Percentiles rank a stretch among this genome's conserved stretches.
Conservation (phyloP, 2,888 invertebrate species). For the Subacronicta megacephala region DNA sequence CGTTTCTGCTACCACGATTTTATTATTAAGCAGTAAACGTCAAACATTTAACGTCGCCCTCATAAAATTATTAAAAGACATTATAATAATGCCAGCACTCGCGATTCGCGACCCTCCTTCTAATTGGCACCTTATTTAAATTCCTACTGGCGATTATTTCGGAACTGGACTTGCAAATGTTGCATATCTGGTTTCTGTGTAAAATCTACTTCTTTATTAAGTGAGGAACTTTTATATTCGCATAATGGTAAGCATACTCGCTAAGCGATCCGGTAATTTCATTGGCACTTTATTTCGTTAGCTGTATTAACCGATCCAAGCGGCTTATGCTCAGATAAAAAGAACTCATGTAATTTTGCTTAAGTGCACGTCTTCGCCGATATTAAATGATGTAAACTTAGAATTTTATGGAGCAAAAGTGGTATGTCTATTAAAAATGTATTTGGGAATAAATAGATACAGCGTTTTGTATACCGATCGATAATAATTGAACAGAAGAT, state of each 20-base stretch:
- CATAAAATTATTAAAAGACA: slow-evolving; percentile 77
- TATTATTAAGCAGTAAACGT: slow-evolving; percentile 75
- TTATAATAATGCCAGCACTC: slow-evolving; percentile 72
- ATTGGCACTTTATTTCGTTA: slow-evolving; percentile 76
- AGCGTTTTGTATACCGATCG: slow-evolving; percentile 35
- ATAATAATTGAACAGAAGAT: slow-evolving; percentile 36
- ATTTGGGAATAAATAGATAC: slow-evolving; percentile 44
- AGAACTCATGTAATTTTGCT: slow-evolving; percentile 66
- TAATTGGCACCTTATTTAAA: slow-evolving; percentile 87
- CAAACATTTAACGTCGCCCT: slow-evolving; percentile 70
- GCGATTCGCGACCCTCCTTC: slow-evolving; percentile 69
- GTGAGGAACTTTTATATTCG: slow-evolving; percentile 78
- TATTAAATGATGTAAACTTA: slow-evolving; percentile 69
- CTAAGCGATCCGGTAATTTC: slow-evolving; percentile 77
- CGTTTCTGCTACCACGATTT: slow-evolving; percentile 59
- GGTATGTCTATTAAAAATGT: slow-evolving; percentile 63
- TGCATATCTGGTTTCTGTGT: slow-evolving; percentile 77
- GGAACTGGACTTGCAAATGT: slow-evolving; percentile 73
- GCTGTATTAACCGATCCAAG: slow-evolving; percentile 66
- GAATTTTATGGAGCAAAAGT: slow-evolving; percentile 69
- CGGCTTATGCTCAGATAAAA: slow-evolving; percentile 57
- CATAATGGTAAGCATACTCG: slow-evolving; percentile 77
- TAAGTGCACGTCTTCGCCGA: slow-evolving; percentile 68
- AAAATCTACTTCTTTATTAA: slow-evolving; percentile 84
- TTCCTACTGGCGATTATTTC: slow-evolving; percentile 79